A percentile compares a stretch with the other conserved stretches of the same genome.
phyloP scores from a whole-genome alignment of 2,888 invertebrate species.

The Saturnia pavonia region DNA sequence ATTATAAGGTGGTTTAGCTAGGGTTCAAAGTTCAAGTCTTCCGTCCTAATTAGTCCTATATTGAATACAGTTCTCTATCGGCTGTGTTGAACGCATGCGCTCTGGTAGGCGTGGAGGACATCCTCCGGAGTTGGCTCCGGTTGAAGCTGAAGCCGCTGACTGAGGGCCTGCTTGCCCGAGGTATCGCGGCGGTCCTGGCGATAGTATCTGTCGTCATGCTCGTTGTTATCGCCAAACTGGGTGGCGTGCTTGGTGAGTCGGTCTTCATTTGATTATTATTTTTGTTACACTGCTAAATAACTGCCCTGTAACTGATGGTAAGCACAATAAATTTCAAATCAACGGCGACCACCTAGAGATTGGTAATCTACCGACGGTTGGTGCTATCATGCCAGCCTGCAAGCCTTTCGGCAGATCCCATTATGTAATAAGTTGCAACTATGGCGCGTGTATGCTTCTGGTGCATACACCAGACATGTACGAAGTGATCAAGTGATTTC shows the following conservation, averaged over 20 bases:
- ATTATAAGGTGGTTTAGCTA: no score
- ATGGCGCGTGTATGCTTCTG: no score
- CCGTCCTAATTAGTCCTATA: background rate
- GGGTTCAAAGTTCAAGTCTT: no score
- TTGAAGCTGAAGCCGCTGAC: constrained; percentile 82
- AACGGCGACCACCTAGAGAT: no score
- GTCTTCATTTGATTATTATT: background rate
- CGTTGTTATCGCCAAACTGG: constrained; percentile 87
- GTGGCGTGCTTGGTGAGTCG: constrained; percentile 88
- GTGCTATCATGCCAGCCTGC: background rate
- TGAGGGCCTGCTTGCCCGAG: constrained; percentile 85
- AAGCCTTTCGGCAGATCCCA: background rate
- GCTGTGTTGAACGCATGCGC: constrained; percentile 94
- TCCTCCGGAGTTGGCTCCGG: constrained; percentile 87
- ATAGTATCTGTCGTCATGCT: constrained; percentile 84
- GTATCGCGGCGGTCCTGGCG: constrained; percentile 84
- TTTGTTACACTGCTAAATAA: no score
- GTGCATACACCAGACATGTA: no score
- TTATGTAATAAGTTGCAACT: no score
- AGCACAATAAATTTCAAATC: no score
- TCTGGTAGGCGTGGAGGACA: constrained; percentile 91
- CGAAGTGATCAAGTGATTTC: no score
- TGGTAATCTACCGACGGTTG: no score
- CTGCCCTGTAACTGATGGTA: no score
- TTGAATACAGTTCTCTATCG: constrained; percentile 87